Percentiles rank a stretch among this genome's conserved stretches.
These are phyloP conservation scores for Characodon lateralis DNA, from an alignment of 2,797 vertebrate species.

Conservation along the genomic window DNA sequence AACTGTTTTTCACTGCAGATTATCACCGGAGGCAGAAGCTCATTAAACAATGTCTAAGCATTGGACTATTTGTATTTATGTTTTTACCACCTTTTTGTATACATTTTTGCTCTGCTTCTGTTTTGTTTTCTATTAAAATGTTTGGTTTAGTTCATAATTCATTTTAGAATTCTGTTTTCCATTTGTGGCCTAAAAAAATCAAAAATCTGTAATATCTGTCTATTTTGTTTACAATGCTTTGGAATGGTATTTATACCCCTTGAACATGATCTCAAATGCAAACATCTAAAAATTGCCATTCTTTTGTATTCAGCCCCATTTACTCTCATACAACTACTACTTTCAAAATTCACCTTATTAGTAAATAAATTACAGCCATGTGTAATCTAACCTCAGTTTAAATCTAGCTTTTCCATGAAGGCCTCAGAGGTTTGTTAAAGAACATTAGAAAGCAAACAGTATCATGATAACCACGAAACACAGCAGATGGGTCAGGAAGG, in stretches of 20 bases:
- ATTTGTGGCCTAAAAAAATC: neutral
- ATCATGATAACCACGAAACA: too few species aligned
- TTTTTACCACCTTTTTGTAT: neutral
- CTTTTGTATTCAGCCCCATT: neutral
- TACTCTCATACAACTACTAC: too few species aligned
- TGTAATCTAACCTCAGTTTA: too few species aligned
- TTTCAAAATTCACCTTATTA: neutral
- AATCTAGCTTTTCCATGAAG: too few species aligned
- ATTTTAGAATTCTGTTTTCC: neutral
- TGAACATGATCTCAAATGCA: neutral
- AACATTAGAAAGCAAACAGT: too few species aligned
- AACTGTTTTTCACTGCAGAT: neutral
- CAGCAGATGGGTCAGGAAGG: too few species aligned
- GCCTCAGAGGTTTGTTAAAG: too few species aligned
- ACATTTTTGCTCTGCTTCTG: neutral
- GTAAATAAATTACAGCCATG: neutral
- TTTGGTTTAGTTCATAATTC: neutral
- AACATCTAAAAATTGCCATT: neutral
- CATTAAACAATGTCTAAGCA: neutral
- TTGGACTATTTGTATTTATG: neutral
- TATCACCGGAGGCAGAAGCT: neutral
- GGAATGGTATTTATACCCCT: neutral
- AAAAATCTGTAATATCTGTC: neutral
- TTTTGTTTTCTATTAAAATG: neutral
- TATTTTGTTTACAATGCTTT: neutral